phyloP scores from a whole-genome alignment of 2,113 vertebrate genomes.

The Pseudorhombus dupliciocellatus region DNA sequence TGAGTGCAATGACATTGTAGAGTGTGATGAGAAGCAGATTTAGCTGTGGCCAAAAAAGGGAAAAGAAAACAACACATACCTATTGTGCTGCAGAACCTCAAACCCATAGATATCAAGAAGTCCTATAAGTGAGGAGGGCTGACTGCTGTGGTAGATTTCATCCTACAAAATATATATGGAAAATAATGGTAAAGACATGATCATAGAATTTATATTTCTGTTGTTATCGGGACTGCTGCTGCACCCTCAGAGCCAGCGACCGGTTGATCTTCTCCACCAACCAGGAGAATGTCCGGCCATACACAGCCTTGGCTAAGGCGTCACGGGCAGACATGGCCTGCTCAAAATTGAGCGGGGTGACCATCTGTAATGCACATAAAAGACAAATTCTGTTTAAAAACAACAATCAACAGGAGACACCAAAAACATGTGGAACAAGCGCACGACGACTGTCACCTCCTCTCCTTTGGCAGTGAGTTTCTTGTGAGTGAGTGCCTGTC shows the following conservation, averaged over 20 bases:
- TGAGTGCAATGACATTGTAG: background rate
- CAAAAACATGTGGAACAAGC: background rate
- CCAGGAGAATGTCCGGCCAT: conserved; percentile 95
- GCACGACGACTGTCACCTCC: conserved; percentile 82
- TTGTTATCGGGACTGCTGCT: background rate
- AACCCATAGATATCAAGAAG: conserved; percentile 99
- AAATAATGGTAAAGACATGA: background rate
- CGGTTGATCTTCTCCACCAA: conserved; percentile 94
- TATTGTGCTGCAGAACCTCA: conserved; percentile 96
- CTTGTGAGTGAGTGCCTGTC: conserved; percentile 91
- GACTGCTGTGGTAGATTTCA: conserved; percentile 85
- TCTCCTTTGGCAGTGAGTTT: conserved; percentile 97
- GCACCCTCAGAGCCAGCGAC: conserved; percentile 91
- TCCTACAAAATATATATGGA: conserved; percentile 78
- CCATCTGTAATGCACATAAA: conserved; percentile 80
- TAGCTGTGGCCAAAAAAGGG: background rate
- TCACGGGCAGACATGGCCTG: conserved; percentile 92
- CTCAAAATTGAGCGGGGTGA: conserved; percentile 92
- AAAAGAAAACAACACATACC: conserved; percentile 72
- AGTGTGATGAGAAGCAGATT: background rate
- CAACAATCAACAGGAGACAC: background rate
- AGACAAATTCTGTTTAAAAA: background rate
- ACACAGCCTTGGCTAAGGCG: conserved; percentile 91
- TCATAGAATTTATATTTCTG: background rate
- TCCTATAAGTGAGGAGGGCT: conserved; percentile 88